These are phyloP conservation scores for Venustaconcha ellipsiformis DNA, from an alignment of 1,140 invertebrate genomes.

Conservation along the genomic window DNA sequence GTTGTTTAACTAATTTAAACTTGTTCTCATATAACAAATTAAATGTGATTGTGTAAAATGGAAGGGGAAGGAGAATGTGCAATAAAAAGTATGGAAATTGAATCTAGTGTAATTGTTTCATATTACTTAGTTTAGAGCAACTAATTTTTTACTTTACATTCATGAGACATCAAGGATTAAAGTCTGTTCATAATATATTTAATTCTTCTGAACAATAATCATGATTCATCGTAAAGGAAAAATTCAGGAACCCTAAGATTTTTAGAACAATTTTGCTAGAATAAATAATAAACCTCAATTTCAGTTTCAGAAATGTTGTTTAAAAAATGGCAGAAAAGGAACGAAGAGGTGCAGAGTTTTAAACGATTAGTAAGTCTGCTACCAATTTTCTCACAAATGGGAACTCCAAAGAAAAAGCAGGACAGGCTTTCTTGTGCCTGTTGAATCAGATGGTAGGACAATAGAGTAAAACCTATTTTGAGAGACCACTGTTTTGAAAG, in stretches of 20 bases:
- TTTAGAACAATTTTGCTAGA: background rate
- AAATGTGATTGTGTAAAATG: too few relatives aligned
- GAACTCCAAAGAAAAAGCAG: too few relatives aligned
- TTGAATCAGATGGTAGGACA: too few relatives aligned
- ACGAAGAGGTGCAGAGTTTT: conserved; percentile 39
- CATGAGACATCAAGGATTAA: background rate
- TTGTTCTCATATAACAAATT: too few relatives aligned
- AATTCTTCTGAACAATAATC: background rate
- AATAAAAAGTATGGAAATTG: conserved; percentile 4
- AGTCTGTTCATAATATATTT: background rate
- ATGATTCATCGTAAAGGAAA: background rate
- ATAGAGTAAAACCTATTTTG: too few relatives aligned
- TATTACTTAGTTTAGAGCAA: background rate
- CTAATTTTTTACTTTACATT: background rate
- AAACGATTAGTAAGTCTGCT: conserved; percentile 34
- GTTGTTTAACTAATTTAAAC: too few relatives aligned
- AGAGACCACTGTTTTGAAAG: too few relatives aligned
- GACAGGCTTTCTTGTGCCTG: too few relatives aligned
- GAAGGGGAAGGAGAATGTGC: background rate
- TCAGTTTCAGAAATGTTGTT: conserved; percentile 43
- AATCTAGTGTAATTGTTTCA: conserved; percentile 1
- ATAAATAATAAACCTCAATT: background rate
- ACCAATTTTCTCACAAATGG: too few relatives aligned
- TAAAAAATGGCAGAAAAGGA: conserved; percentile 41
- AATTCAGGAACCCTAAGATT: background rate